Conservation (phyloP, 2,113 vertebrate species). For the Thymallus thymallus region DNA sequence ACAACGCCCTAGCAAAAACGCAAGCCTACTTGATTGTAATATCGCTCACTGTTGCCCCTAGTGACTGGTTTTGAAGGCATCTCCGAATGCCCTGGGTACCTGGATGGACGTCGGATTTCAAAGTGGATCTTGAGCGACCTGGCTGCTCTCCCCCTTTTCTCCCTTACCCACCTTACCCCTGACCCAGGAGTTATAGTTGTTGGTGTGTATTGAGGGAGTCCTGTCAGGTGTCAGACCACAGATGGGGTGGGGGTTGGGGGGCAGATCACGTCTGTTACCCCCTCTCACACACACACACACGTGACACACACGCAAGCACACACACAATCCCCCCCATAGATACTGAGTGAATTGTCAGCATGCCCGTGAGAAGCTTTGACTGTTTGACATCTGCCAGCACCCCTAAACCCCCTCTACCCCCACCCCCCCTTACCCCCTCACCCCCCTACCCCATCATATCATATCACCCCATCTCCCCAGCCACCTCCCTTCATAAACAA, state of each 20-base stretch:
- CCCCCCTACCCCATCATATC: not conserved
- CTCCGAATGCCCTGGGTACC: too few relatives aligned
- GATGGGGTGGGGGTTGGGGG: constrained; percentile 44
- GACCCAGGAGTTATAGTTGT: not conserved
- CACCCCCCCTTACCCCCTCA: constrained; percentile 3
- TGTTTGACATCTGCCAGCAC: constrained; percentile 92
- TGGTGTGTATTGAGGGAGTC: not conserved
- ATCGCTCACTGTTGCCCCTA: too few relatives aligned
- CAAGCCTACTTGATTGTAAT: too few relatives aligned
- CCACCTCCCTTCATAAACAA: constrained; percentile 77
- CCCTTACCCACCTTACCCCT: not conserved
- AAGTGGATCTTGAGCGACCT: too few relatives aligned
- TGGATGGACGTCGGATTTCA: too few relatives aligned
- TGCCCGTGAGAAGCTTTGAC: constrained; percentile 72
- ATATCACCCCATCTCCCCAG: constrained; percentile 21
- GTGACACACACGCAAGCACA: constrained; percentile 3
- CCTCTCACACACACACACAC: constrained; percentile 9
- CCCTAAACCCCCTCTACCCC: constrained; percentile 30
- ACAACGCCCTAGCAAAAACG: too few relatives aligned
- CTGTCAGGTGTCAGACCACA: constrained; percentile 73
- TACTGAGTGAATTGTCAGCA: constrained; percentile 73
- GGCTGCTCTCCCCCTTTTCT: too few relatives aligned
- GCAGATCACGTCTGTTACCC: constrained; percentile 60
- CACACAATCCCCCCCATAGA: constrained; percentile 42
- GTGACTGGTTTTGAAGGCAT: too few relatives aligned